A percentile compares a stretch with the other conserved stretches of the same genome.
Conservation (phyloP, 2,113 vertebrate species). For the Oostethus manadensis region DNA sequence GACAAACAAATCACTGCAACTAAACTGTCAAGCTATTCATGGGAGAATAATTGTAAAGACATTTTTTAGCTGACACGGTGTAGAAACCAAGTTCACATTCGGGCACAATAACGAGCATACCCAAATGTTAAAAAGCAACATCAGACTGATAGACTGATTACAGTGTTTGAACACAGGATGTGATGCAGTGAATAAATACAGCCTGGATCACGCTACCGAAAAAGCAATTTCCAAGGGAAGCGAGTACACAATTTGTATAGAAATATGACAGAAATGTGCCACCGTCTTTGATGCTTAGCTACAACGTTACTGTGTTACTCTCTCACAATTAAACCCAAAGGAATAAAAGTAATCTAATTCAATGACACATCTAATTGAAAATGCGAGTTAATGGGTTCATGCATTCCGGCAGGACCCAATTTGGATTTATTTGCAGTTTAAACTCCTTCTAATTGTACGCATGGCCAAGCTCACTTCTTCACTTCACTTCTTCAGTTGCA, state of each 20-base stretch:
- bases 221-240: slow-evolving; percentile 7
- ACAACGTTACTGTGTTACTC: slow-evolving; percentile 9
- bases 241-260: neutral
- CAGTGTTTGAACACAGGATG: slow-evolving; percentile 17
- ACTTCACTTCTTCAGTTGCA: slow-evolving; percentile 22
- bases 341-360: slow-evolving; percentile 36
- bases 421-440: slow-evolving; percentile 48
- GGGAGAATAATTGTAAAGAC: slow-evolving; percentile 37
- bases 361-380: slow-evolving; percentile 42
- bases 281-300: neutral
- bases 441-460: slow-evolving; percentile 47
- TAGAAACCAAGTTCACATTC: slow-evolving; percentile 28
- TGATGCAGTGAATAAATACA: slow-evolving; percentile 8
- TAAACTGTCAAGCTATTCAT: slow-evolving; percentile 36
- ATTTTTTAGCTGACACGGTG: slow-evolving; percentile 30
- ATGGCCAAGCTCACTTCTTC: slow-evolving; percentile 30
- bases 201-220: neutral
- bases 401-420: slow-evolving; percentile 28
- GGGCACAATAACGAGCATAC: slow-evolving; percentile 30
- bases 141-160: slow-evolving; percentile 15
- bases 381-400: slow-evolving; percentile 24
- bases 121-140: slow-evolving; percentile 22
- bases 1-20: slow-evolving; percentile 31
- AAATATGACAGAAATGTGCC: neutral
- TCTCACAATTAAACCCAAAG: slow-evolving; percentile 31